A percentile compares a stretch with the other conserved stretches of the same genome.
Evolutionary conservation across 35 echinoderm and acorn worm species (phyloP).

Genomic region (Apostichopus parvimensis): DNA sequence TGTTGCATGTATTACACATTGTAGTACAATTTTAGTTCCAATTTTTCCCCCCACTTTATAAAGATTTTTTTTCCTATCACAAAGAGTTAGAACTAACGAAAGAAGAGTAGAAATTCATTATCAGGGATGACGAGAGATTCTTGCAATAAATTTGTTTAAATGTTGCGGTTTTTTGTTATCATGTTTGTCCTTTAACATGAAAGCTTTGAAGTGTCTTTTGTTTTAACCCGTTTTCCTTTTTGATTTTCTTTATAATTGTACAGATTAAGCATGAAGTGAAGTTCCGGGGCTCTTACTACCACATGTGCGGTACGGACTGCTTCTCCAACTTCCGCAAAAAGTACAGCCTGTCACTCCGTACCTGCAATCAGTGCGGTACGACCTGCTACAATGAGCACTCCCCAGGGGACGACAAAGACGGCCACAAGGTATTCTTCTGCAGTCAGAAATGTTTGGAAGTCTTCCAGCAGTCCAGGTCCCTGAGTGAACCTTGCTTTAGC

Average conservation of each 20-base stretch:
- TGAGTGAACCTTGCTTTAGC: conserved; percentile 54
- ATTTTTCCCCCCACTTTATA: too few relatives aligned
- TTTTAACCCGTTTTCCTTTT: too few relatives aligned
- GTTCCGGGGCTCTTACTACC: conserved; percentile 58
- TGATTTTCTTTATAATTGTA: neutral
- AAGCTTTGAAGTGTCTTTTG: too few relatives aligned
- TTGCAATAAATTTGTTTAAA: too few relatives aligned
- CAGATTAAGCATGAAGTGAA: conserved; percentile 81
- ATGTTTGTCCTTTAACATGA: too few relatives aligned
- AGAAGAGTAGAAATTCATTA: too few relatives aligned
- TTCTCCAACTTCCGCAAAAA: conserved; percentile 76
- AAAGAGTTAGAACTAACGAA: too few relatives aligned
- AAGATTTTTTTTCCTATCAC: too few relatives aligned
- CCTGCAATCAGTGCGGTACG: conserved; percentile 71
- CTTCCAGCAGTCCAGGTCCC: conserved; percentile 22
- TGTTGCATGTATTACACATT: too few relatives aligned
- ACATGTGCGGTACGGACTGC: conserved; percentile 69
- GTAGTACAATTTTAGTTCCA: too few relatives aligned
- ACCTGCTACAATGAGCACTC: conserved; percentile 78
- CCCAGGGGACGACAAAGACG: conserved; percentile 28
- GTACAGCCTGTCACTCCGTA: conserved; percentile 64
- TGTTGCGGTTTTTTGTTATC: too few relatives aligned
- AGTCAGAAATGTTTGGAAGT: conserved; percentile 67
- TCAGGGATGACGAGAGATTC: too few relatives aligned
- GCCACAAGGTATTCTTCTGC: conserved; percentile 68